Conservation (phyloP, 2,797 vertebrate genomes). For the Microctenopoma stevenorrisi region DNA sequence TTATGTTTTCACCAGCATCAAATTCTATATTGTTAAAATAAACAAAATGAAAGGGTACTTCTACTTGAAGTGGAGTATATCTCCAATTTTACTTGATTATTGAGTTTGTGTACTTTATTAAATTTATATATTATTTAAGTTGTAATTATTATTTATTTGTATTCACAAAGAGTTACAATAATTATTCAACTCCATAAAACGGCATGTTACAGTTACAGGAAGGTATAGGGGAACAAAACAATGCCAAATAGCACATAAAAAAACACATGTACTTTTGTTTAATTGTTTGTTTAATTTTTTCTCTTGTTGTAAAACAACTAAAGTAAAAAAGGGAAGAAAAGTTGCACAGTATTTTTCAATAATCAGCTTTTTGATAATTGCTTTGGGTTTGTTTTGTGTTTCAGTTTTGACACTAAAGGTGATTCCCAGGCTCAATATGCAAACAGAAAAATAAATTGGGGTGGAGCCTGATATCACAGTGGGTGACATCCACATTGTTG, state of each 20-base stretch:
- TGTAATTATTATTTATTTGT: neutral
- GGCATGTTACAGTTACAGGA: neutral
- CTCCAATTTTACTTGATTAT: no score
- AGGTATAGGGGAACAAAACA: neutral
- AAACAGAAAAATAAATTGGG: constrained; percentile 45
- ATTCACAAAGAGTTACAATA: neutral
- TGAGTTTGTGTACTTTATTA: no score
- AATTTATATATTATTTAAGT: neutral
- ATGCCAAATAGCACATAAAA: neutral
- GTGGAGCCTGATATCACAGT: constrained; percentile 69
- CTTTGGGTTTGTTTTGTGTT: neutral
- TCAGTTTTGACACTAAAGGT: neutral
- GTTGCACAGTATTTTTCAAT: neutral
- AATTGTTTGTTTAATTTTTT: no score
- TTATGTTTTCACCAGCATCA: no score
- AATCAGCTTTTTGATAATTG: neutral
- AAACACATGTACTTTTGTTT: neutral
- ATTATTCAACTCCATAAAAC: neutral
- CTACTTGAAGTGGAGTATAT: no score
- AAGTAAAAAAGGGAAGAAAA: neutral
- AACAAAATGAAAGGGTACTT: no score
- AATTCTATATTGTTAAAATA: no score
- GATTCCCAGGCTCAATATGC: constrained; percentile 43
- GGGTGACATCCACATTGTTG: constrained; percentile 39
- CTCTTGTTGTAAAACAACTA: no score